Evolutionary conservation across 1,140 invertebrate genomes (phyloP), one percentile per base, ranked within the genome.

Genomic region (Drosophila sechellia): DNA sequence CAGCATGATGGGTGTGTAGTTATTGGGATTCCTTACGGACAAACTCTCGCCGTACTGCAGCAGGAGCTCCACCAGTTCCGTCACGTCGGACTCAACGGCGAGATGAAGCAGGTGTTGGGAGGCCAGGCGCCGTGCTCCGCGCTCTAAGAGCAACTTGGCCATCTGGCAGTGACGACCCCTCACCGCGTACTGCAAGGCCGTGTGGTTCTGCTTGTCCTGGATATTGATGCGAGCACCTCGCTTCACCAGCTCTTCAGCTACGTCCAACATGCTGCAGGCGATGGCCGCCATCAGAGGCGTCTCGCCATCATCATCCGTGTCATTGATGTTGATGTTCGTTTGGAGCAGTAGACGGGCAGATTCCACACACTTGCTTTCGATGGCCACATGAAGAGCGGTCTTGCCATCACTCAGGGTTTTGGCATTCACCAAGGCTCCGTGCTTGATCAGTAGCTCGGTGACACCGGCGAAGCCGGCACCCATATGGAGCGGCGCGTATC

Each of bases 401-500:
- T 91, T 89, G 15, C 89, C 90, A 22, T 90, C 91, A 20, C 79
- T 80, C 15, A 92, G n/a, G 0, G 90, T 91, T 27, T 91, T 91
- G 22, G 79, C 63, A 53, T 92, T 92, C 2, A 92, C 89, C 54
- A 85, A 48, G 3, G 91, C 91, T 5, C 89, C 79, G 20, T 91
- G 79, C 50, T 91, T 66, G 27, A 92, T 77, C 12, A 92, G 50
- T 20, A 87, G 50, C 0, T 69, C 45, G 3, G 76, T 81, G 5
- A 92, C 81, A n/a, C 86, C 78, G 11, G 37, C 40, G 34, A 81
- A 79, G 89, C 98, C 98, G 4, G 97, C 95, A 20, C 97, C 97
- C 71, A 98, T 94, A 93, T 99, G 98, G 11, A 99, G 93, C 3
- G 98, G 97, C 31, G 97, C 97, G 90, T 98, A 97, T 60, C 97